Percentiles rank a stretch among this genome's conserved stretches.
phyloP scores from a whole-genome alignment of 1,140 invertebrate genomes.

The Achatina immaculata region DNA sequence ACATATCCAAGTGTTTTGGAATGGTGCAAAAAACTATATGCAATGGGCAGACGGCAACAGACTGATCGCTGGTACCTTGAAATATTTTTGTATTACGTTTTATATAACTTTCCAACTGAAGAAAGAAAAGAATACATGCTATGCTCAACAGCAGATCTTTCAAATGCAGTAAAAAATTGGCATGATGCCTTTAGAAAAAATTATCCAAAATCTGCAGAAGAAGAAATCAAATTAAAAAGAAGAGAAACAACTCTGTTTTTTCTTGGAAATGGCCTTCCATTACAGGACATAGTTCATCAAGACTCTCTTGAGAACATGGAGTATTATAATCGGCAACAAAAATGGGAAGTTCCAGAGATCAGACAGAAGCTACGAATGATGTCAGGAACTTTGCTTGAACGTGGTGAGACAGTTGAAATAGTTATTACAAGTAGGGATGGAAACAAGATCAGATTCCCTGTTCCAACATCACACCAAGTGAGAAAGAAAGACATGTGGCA shows the following conservation, averaged over 20 bases:
- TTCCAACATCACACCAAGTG: slow-evolving; percentile 13
- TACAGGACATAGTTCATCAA: slow-evolving; percentile 14
- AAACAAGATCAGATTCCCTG: not conserved
- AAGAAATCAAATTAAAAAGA: not conserved
- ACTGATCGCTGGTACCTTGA: not conserved
- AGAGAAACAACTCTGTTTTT: slow-evolving; percentile 31
- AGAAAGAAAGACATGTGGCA: slow-evolving; percentile 24
- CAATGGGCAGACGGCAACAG: not conserved
- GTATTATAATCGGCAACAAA: not conserved
- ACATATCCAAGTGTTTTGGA: not conserved
- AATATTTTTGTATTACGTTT: not conserved
- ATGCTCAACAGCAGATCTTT: not conserved
- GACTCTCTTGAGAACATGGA: slow-evolving; percentile 3
- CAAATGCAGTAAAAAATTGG: not conserved
- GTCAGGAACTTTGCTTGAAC: not conserved
- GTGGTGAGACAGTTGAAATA: not conserved
- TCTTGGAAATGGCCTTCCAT: slow-evolving; percentile 16
- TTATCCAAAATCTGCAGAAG: slow-evolving; percentile 18
- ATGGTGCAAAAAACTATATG: slow-evolving; percentile 14
- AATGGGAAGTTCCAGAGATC: slow-evolving; percentile 20
- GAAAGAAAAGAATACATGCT: not conserved
- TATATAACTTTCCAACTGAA: slow-evolving; percentile 33
- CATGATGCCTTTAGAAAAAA: slow-evolving; percentile 10
- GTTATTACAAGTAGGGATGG: not conserved
- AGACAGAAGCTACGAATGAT: slow-evolving; percentile 18